Conservation (phyloP, 2,888 invertebrate genomes). For the Rhaphigaster nebulosa region DNA sequence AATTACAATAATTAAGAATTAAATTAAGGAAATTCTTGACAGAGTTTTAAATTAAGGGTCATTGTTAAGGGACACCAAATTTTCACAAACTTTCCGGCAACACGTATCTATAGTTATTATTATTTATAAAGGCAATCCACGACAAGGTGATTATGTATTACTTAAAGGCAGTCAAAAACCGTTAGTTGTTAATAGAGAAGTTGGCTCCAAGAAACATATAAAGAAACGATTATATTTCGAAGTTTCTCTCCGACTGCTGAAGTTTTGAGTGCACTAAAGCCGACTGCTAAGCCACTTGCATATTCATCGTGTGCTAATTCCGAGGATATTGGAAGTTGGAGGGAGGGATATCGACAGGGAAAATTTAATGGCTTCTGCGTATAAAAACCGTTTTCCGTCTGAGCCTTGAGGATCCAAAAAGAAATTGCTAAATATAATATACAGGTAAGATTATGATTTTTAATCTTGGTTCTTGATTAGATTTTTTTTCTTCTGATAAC, state of each 20-base stretch:
- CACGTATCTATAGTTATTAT: background rate
- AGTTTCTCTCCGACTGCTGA: background rate
- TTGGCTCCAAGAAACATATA: background rate
- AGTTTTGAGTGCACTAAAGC: constrained; percentile 27
- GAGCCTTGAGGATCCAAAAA: background rate
- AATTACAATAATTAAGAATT: too few species aligned
- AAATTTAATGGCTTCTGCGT: background rate
- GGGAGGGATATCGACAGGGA: background rate
- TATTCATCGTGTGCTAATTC: constrained; percentile 30
- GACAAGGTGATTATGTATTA: too few species aligned
- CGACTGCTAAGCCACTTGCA: constrained; percentile 28
- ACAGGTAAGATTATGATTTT: background rate
- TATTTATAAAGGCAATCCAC: too few species aligned
- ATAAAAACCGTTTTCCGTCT: background rate
- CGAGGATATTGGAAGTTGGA: constrained; percentile 15
- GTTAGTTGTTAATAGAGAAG: background rate
- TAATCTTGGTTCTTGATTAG: too few species aligned
- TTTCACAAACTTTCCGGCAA: background rate
- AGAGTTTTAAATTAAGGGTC: too few species aligned
- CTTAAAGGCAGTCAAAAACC: background rate
- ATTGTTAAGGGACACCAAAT: too few species aligned
- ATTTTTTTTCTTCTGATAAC: too few species aligned
- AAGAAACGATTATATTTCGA: background rate
- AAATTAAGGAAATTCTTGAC: too few species aligned
- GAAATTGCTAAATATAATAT: background rate